Base-by-base conservation (phyloP, 2,888 invertebrate species). In the Cheilosia impressa region DNA sequence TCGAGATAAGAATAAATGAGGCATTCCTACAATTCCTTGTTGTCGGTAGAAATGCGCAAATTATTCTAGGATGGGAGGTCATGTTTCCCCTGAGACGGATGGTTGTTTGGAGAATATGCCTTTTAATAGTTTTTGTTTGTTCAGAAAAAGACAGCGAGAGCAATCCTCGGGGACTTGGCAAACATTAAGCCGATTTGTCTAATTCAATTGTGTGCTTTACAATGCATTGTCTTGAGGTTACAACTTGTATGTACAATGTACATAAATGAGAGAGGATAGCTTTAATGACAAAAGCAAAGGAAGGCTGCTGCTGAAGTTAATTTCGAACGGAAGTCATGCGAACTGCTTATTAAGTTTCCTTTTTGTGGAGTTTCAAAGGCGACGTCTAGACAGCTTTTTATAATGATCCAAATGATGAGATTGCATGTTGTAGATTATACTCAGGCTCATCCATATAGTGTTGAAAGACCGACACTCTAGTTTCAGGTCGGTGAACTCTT, bases 1-100 rank as follows among this genome's bases (percentile, higher is more conserved):
- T 62, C 57, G 7, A 68, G 84, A 76, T 77, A 72, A 66, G 55
- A 80, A 72, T 76, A 71, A 72, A 85, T 72, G 79, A 76, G 65
- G 38, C 31, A 50, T 68, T 66, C 47, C 55, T 55, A 53, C 31
- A 27, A 63, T 76, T 81, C 55, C 60, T 63, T 69, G 65, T 55
- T 27, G 68, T 45, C 10, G 17, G 24, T 27, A 7, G 27, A 27
- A 57, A 68, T 52, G 41, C 17, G 19, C 22, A 63, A 73, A 77
- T 82, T 72, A 73, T 57, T 68, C 73, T 66, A 72, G 43, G 50
- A 57, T 9, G 31, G 58, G 24, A 38, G 41, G 52, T 52, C 53
- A 68, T 55, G 38, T 58, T 52, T 53, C 62, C 63, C 69, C 27
- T 41, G 57, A 57, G 62, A 52, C 41, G 47, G 53, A 15, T 24